These are phyloP conservation scores for Hexactinellida sp. DNA, from an alignment of 37 sponge, comb jelly and placozoan genomes.

Conservation along the genomic window DNA sequence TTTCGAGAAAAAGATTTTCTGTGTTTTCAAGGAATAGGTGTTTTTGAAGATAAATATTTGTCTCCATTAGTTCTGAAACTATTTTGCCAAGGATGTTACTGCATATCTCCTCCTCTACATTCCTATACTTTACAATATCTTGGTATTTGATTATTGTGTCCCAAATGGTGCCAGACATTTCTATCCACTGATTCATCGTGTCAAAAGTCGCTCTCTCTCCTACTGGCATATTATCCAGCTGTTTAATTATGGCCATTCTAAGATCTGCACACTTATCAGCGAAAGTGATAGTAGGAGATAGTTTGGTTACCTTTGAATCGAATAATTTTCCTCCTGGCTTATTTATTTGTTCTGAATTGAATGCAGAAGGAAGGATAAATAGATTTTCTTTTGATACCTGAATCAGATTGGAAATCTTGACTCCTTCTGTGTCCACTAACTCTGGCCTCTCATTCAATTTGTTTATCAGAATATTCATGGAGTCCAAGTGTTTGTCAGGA, in stretches of 20 bases:
- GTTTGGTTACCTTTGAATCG: neutral
- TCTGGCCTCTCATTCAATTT: neutral
- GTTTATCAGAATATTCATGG: neutral
- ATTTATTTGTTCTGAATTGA: conserved; percentile 8
- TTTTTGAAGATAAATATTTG: neutral
- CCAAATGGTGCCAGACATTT: conserved; percentile 5
- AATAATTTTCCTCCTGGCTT: neutral
- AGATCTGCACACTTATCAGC: conserved; percentile 1
- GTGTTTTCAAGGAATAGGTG: neutral
- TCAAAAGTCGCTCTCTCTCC: neutral
- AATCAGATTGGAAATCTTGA: neutral
- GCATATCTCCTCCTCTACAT: neutral
- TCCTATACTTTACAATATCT: neutral
- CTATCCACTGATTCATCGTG: neutral
- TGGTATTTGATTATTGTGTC: conserved; percentile 7
- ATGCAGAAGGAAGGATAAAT: neutral
- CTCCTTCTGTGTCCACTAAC: neutral
- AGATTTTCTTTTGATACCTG: neutral
- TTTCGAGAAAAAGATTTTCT: neutral
- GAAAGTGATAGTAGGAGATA: neutral
- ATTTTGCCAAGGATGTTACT: neutral
- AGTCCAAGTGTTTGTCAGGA: neutral
- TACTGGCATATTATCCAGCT: neutral
- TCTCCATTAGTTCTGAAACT: neutral
- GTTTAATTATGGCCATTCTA: neutral